Base-by-base conservation (phyloP, 2,797 vertebrate genomes). In the Hyperoplus lanceolatus region DNA sequence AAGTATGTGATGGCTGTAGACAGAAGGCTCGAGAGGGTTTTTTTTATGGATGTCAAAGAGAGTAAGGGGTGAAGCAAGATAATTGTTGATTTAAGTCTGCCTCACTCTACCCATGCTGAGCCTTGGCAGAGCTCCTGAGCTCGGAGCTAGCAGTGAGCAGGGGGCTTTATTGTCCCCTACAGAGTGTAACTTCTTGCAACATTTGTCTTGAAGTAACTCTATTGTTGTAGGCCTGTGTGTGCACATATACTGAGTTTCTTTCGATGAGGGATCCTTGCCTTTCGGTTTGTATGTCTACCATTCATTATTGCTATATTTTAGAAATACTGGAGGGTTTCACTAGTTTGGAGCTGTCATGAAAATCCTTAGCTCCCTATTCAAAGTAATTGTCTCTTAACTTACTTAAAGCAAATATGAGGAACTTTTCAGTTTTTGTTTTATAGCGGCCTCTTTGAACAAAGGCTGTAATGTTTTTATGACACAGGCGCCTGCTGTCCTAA, bases 51-150 rank as follows among this genome's bases (percentile, higher is more conserved):
- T 75, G 64, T 71, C 70, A 13, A 71, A 45, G 58, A 73, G 39
- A 70, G 49, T 41, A 72, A 81, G 73, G 84, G 46, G 82, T 84
- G 73, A 79, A 81, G 64, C 68, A 69, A 83, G 69, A 80, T 75
- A 69, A 60, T 10, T 89, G 83, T 93, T 90, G 75, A 84, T 72
- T 88, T 77, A 29, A 91, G 85, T 86, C 82, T 83, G 73, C 81
- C 72, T 83, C 49, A 16, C 45, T 63, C 79, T 45, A 14, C 29
- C 73, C 90, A 84, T 57, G 87, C 87, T 87, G 87, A 73, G 91
- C 65, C 75, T 91, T 89, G 90, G 87, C 87, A 69, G 86, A 69
- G 77, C 73, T 91, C 69, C 69, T 80, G 77, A 78, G 51, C 78
- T 75, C 72, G 68, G 73, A 85, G 75, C 81, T 79, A 53, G 63